Base-by-base conservation (phyloP, 2,888 invertebrate species). In the Tenthredo distinguenda region DNA sequence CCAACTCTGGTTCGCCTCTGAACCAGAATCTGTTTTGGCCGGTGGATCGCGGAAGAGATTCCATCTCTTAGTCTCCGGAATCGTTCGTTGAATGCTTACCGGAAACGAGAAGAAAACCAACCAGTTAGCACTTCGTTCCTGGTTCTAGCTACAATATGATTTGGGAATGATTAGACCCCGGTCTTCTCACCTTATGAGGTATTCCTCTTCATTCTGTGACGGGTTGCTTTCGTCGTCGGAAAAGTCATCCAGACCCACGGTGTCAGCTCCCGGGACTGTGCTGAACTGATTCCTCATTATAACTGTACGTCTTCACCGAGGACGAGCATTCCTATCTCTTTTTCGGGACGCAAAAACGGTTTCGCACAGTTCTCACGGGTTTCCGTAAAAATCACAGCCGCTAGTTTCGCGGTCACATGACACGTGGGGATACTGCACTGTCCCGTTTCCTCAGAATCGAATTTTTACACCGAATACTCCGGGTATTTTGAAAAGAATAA, bases 31-130 rank as follows among this genome's bases (percentile, higher is more conserved):
- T 94, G 96, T 96, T 94, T 98, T 97, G 90, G 96, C 96, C 10
- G 98, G 98, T 89, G 98, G 97, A 94, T 98, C 97, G 92, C 98
- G 95, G 95, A 99, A 99, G 86, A 99, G 98, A 95, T 99, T 99
- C 99, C 99, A 99, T 96, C 97, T 97, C 96, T 98, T 98, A 90
- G 97, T 97, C 94, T 97, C 98, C 92, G 96, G 96, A 90, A 97
- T 96, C 87, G 97, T 97, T 91, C 97, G 95, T 94, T 97, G 97
- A 92, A 97, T 97, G 95, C 94, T 88, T 87, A 86, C 86, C 88
- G 85, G 86, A 85, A 84, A 74, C n/a, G n/a, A 68, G 15, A 21
- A 31, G 21, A 43, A 10, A 43, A 31, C 6, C 18, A 31, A 18
- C 18, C 15, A 68, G 31, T 72, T 9, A 7, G 9, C 21, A 47